Evolutionary conservation across 1,140 invertebrate species (phyloP), one percentile per base, ranked within the genome.

Genomic region (Cotesia glomerata): DNA sequence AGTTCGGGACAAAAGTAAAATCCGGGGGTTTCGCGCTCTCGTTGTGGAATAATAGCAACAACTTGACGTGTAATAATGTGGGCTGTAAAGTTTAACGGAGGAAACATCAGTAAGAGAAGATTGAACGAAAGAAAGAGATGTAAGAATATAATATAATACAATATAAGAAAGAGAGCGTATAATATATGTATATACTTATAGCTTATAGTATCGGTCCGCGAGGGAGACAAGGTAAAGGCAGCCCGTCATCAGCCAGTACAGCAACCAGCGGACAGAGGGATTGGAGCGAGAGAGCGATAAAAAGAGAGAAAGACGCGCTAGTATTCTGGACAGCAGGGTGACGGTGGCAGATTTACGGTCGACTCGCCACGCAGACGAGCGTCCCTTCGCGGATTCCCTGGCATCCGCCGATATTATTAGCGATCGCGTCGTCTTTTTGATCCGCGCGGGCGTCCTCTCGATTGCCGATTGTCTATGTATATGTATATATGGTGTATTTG

Each of bases 341-440:
- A 84, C 80, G 80, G 78, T 79, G 77, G 80, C 78, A 85, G 84
- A 86, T 86, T 86, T 86, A 86, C 84, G 84, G 82, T 79, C 83
- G 82, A 79, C 78, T 85, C 81, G 78, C 78, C 80, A 80, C 82
- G 82, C 80, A 82, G 82, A 84, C 83, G 80, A 78, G 78, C 78
- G 82, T 58, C 81, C 80, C 80, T 84, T 82, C 78, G 81, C 82
- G 83, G 78, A 86, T 86, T 85, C 84, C 78, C 81, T 76, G 78
- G 81, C 82, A 85, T 83, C 82, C 83, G 79, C 80, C 80, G 83
- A 86, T 86, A 86, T 86, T 86, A 86, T 86, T 86, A 86, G 84
- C 81, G 81, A 84, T 83, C 84, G 83, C 78, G 77, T 81, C 77
- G 79, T 83, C 82, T 84, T 86, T 85, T 86, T 86, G 81, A 86